These are phyloP conservation scores for Plecotus auritus DNA, from an alignment of 2,113 vertebrate species.

Conservation along the genomic window DNA sequence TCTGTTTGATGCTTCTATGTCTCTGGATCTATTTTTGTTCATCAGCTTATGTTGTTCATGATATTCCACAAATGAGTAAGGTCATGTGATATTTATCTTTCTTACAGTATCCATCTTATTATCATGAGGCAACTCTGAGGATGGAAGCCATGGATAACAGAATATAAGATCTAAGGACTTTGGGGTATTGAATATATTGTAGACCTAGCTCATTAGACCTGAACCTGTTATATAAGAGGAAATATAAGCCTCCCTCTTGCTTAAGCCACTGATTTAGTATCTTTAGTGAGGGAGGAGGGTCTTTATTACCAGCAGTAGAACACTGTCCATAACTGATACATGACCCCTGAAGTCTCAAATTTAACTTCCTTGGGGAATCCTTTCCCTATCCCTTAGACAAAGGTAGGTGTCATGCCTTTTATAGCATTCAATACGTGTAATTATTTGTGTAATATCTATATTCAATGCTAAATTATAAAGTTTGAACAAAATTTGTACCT, in stretches of 20 bases:
- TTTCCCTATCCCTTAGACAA: not conserved
- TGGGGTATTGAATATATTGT: not conserved
- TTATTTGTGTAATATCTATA: not conserved
- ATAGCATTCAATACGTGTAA: not conserved
- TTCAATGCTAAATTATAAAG: not conserved
- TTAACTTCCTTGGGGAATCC: not conserved
- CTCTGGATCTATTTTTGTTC: no score
- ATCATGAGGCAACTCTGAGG: not conserved
- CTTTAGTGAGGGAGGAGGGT: not conserved
- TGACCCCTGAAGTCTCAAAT: constrained; percentile 6
- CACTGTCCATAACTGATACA: constrained; percentile 7
- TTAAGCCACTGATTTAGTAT: constrained; percentile 1
- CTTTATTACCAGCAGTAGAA: not conserved
- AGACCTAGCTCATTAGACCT: not conserved
- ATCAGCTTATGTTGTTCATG: no score
- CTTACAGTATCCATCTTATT: not conserved
- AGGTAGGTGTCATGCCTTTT: not conserved
- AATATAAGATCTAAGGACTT: not conserved
- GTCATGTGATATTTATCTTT: no score
- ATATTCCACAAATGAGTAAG: no score
- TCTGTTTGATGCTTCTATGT: no score
- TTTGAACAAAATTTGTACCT: not conserved
- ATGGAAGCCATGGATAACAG: not conserved
- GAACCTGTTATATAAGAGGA: not conserved
- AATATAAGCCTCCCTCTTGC: not conserved